A percentile compares a stretch with the other conserved stretches of the same genome.
Conservation (phyloP, 1,140 invertebrate genomes). For the Mycetomoellerius zeteki region DNA sequence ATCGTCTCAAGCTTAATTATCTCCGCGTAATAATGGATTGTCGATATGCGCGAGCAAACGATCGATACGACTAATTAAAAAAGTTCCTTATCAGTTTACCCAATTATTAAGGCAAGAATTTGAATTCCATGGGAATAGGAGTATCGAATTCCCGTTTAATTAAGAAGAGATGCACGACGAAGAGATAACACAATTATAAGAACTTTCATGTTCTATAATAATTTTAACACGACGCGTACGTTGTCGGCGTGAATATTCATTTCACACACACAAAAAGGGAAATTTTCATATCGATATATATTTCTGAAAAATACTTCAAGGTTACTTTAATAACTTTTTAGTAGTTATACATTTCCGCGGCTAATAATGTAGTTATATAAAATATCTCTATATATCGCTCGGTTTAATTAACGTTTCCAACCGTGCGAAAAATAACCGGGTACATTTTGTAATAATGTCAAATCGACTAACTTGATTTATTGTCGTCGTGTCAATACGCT, state of each 20-base stretch:
- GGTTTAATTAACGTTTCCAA: conserved; percentile 34
- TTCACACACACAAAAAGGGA: background rate
- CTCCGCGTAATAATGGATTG: conserved; percentile 55
- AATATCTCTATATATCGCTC: background rate
- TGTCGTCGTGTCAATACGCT: background rate
- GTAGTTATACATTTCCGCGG: background rate
- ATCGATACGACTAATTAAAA: conserved; percentile 63
- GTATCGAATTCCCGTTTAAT: conserved; percentile 51
- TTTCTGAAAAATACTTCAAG: background rate
- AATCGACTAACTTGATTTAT: conserved; percentile 37
- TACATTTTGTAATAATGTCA: conserved; percentile 13
- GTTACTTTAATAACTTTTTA: background rate
- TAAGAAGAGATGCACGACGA: conserved; percentile 13
- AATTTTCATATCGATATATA: background rate
- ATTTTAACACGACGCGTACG: background rate
- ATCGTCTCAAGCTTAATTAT: conserved; percentile 59
- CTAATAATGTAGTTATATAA: background rate
- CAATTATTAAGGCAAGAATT: conserved; percentile 47
- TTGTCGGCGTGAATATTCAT: background rate
- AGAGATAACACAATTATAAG: conserved; percentile 23
- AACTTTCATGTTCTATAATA: background rate
- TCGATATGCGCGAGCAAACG: conserved; percentile 51
- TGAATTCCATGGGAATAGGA: background rate
- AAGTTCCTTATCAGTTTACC: conserved; percentile 55
- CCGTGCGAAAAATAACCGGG: background rate